phyloP scores from a whole-genome alignment of 1,140 invertebrate species.

The Chrysopa pallens region DNA sequence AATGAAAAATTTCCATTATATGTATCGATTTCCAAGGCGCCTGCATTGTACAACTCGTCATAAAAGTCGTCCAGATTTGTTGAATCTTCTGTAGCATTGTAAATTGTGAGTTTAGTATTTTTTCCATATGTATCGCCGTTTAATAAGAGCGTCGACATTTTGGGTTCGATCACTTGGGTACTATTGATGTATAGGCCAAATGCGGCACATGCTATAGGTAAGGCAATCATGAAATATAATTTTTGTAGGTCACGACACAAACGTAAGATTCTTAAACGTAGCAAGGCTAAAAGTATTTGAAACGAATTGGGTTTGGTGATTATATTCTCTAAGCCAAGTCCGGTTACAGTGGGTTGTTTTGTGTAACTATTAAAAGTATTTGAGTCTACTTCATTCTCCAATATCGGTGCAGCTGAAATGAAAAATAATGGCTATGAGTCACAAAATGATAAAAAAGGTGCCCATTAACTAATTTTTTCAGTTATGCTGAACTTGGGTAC shows the following conservation, averaged over 20 bases:
- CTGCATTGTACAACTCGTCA: constrained; percentile 17
- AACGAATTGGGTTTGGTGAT: constrained; percentile 29
- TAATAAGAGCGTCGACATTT: constrained; percentile 38
- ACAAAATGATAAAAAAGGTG: no score
- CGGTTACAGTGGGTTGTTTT: constrained; percentile 20
- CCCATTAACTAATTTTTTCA: no score
- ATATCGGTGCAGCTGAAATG: neutral
- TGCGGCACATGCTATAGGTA: constrained; percentile 41
- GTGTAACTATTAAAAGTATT: constrained; percentile 11
- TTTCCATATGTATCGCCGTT: constrained; percentile 30
- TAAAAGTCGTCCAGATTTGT: constrained; percentile 20
- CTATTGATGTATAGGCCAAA: constrained; percentile 49
- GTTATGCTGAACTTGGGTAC: no score
- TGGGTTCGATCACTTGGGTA: constrained; percentile 37
- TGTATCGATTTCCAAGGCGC: constrained; percentile 27
- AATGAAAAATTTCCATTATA: constrained; percentile 45
- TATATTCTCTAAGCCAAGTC: constrained; percentile 31
- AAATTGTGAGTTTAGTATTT: constrained; percentile 26
- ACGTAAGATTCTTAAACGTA: constrained; percentile 30
- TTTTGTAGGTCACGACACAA: constrained; percentile 37
- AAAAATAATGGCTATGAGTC: no score
- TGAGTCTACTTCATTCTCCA: neutral
- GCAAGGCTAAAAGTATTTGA: constrained; percentile 30
- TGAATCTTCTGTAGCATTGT: constrained; percentile 18
- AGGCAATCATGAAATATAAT: constrained; percentile 36